Evolutionary conservation across 2,113 vertebrate genomes (phyloP).

Genomic region (Delphinapterus leucas): DNA sequence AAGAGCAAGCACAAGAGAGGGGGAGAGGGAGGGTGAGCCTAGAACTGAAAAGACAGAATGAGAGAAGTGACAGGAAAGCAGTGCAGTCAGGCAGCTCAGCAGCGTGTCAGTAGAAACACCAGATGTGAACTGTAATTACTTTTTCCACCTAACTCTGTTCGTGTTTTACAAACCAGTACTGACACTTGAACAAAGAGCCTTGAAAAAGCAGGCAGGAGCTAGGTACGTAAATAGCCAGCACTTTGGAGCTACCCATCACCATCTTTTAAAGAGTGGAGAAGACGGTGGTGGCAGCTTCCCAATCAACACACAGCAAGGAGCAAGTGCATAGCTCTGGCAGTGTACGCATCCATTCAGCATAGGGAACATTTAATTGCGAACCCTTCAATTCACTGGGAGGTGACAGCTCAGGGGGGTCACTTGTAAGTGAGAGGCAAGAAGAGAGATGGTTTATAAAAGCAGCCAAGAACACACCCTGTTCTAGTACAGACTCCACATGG

Average conservation of each 20-base stretch:
- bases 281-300: conserved; percentile 25
- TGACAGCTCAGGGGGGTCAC: not conserved
- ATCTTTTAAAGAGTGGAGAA: conserved; percentile 49
- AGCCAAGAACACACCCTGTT: too few species aligned
- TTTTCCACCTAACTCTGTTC: conserved; percentile 47
- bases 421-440: not conserved
- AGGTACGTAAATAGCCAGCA: conserved; percentile 55
- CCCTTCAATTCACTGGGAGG: not conserved
- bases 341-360: not conserved
- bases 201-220: conserved; percentile 65
- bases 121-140: conserved; percentile 76
- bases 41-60: conserved; percentile 9
- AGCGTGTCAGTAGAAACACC: conserved; percentile 34
- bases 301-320: not conserved
- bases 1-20: not conserved
- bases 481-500: too few species aligned
- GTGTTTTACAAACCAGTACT: conserved; percentile 81
- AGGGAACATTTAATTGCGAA: not conserved
- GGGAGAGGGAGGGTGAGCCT: not conserved
- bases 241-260: conserved; percentile 57
- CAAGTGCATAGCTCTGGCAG: not conserved
- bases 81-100: conserved; percentile 23
- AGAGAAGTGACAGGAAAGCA: conserved; percentile 7
- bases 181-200: conserved; percentile 76
- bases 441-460: not conserved